These are phyloP conservation scores for Argya squamiceps DNA, from an alignment of 2,797 vertebrate species.

Conservation along the genomic window DNA sequence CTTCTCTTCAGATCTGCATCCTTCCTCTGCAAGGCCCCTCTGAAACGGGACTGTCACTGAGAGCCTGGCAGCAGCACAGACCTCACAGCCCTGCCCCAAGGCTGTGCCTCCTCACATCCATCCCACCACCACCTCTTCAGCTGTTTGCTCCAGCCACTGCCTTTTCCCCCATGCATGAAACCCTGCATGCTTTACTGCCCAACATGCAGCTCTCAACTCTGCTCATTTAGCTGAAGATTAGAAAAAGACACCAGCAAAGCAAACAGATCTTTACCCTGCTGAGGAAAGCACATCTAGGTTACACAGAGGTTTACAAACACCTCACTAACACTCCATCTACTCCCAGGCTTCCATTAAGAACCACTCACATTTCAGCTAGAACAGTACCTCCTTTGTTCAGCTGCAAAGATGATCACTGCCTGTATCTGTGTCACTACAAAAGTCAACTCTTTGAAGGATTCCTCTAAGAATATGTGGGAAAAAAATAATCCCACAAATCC, in stretches of 20 bases:
- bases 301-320: background rate
- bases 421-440: background rate
- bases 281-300: background rate
- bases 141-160: background rate
- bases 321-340: background rate
- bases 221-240: background rate
- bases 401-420: background rate
- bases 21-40: background rate
- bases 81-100: background rate
- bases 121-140: background rate
- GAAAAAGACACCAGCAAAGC: background rate
- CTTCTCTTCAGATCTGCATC: background rate
- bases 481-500: background rate
- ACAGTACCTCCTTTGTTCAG: constrained; percentile 4
- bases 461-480: background rate
- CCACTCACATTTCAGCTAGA: background rate
- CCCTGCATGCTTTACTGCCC: background rate
- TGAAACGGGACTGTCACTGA: background rate
- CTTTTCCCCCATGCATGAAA: rapidly evolving
- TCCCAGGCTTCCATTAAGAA: background rate
- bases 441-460: background rate
- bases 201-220: background rate
- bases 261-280: background rate
- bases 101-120: background rate
- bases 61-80: background rate